Evolutionary conservation across 2,113 vertebrate genomes (phyloP).

Genomic region (Dicrurus megarhynchus): DNA sequence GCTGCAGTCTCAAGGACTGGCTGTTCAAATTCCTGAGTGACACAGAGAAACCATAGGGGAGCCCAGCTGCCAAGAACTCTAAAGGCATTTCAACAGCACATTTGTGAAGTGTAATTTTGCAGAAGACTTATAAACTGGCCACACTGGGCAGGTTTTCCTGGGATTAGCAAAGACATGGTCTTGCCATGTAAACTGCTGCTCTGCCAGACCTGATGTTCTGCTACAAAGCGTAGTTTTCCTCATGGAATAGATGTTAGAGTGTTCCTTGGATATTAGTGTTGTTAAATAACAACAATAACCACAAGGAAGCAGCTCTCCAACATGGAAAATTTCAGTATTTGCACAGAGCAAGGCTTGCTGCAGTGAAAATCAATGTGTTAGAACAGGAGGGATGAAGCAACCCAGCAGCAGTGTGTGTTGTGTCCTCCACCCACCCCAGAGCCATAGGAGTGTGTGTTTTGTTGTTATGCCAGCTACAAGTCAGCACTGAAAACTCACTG

Average conservation of each 20-base stretch:
- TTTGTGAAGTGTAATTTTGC: slow-evolving; percentile 37
- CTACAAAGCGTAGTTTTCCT: background rate
- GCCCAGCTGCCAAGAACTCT: background rate
- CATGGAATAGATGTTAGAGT: slow-evolving; percentile 27
- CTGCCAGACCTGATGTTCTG: slow-evolving; percentile 5
- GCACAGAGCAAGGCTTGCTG: background rate
- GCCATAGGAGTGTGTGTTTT: background rate
- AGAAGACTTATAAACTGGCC: slow-evolving; percentile 52
- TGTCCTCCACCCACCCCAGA: background rate
- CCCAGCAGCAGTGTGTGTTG: background rate
- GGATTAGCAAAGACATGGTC: background rate
- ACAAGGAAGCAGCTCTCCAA: background rate
- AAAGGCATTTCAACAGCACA: slow-evolving; percentile 47
- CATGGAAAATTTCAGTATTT: slow-evolving; percentile 36
- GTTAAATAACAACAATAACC: slow-evolving; percentile 26
- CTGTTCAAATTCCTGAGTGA: slow-evolving; percentile 5
- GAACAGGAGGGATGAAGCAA: background rate
- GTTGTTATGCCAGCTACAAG: background rate
- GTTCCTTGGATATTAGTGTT: slow-evolving; percentile 47
- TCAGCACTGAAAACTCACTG: background rate
- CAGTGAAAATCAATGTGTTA: background rate
- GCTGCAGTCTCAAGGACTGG: background rate
- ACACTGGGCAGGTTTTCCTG: slow-evolving; percentile 30
- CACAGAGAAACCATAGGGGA: background rate
- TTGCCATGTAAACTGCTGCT: slow-evolving; percentile 21